Evolutionary conservation across 1,140 invertebrate species (phyloP).

Genomic region (Pectinophora gossypiella): DNA sequence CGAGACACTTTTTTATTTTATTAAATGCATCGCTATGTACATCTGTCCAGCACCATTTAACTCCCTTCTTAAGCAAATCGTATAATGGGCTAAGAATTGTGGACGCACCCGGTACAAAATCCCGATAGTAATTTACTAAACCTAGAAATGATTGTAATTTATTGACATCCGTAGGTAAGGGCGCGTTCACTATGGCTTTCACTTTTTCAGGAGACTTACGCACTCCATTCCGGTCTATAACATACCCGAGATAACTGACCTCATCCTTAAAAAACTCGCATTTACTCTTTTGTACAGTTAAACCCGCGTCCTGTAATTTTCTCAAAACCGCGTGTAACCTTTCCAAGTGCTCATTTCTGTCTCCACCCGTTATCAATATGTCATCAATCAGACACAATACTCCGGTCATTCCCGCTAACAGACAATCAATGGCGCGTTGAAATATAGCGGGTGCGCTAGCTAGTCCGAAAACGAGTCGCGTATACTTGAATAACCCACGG

Average conservation of each 20-base stretch:
- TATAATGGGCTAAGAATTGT: conserved; percentile 33
- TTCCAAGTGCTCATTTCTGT: conserved; percentile 20
- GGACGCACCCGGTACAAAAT: conserved; percentile 50
- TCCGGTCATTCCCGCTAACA: conserved; percentile 22
- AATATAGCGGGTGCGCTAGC: conserved; percentile 23
- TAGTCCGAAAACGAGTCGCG: conserved; percentile 21
- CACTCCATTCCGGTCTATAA: conserved; percentile 27
- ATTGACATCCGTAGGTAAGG: conserved; percentile 23
- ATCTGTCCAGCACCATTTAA: conserved; percentile 14
- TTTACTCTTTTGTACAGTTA: conserved; percentile 41
- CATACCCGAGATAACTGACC: conserved; percentile 41
- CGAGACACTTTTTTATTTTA: conserved; percentile 23
- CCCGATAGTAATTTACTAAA: conserved; percentile 60
- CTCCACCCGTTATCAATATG: conserved; percentile 28
- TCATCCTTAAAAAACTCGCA: conserved; percentile 31
- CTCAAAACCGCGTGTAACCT: conserved; percentile 29
- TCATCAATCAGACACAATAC: conserved; percentile 32
- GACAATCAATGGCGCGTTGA: conserved; percentile 26
- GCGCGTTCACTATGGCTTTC: conserved; percentile 29
- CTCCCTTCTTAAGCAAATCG: background rate
- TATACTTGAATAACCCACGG: conserved; percentile 25
- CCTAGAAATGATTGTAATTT: no score
- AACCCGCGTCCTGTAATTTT: conserved; percentile 12
- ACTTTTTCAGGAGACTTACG: conserved; percentile 32
- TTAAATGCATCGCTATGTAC: conserved; percentile 25